phyloP scores from a whole-genome alignment of 1,140 invertebrate genomes.

The Nasonia vitripennis region DNA sequence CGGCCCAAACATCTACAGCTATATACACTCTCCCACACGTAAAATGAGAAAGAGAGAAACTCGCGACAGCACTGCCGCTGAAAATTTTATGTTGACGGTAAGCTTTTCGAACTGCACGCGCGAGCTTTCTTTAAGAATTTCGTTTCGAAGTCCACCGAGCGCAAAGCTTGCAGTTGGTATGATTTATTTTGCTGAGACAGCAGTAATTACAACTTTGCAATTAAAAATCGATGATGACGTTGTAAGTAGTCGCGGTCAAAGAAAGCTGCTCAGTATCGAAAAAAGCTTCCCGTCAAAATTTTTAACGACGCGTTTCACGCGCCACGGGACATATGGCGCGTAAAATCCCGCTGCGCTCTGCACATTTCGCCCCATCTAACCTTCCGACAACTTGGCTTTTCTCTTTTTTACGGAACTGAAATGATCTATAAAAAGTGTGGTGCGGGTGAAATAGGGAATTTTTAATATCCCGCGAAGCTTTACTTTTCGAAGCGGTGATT shows the following conservation, averaged over 20 bases:
- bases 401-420: neutral
- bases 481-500: neutral
- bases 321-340: neutral
- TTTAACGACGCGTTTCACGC: slow-evolving; percentile 4
- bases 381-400: too few species aligned
- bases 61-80: neutral
- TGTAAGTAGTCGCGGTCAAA: neutral
- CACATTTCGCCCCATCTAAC: slow-evolving; percentile 26
- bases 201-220: too few species aligned
- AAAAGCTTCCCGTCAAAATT: neutral
- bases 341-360: neutral
- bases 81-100: slow-evolving; percentile 42
- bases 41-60: neutral
- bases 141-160: slow-evolving; percentile 5
- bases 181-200: neutral
- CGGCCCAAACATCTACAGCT: neutral
- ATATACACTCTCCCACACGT: neutral
- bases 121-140: slow-evolving; percentile 21
- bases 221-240: too few species aligned
- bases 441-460: neutral
- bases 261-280: neutral
- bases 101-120: slow-evolving; percentile 21
- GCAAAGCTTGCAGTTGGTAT: neutral
- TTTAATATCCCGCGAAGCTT: neutral
- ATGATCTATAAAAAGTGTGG: neutral